Conservation (phyloP, 1,140 invertebrate genomes). For the Bombyx mandarina region DNA sequence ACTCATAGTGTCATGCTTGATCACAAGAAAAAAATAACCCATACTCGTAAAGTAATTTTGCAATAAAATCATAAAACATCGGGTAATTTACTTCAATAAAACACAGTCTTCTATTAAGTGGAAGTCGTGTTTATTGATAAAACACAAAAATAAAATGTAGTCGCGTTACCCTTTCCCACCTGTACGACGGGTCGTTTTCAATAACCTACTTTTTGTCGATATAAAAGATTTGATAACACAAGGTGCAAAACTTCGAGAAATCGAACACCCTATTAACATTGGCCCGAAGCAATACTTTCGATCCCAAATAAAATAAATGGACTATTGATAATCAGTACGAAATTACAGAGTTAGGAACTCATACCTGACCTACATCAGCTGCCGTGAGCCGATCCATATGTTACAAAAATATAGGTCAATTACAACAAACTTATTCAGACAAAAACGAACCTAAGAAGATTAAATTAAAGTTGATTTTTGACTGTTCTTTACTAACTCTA, state of each 20-base stretch:
- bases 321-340: slow-evolving; percentile 44
- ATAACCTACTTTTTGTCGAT: slow-evolving; percentile 26
- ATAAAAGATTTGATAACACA: slow-evolving; percentile 47
- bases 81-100: no score
- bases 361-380: slow-evolving; percentile 54
- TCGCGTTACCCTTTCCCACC: slow-evolving; percentile 34
- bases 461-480: slow-evolving; percentile 17
- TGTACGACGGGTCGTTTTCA: slow-evolving; percentile 38
- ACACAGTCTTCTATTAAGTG: neutral
- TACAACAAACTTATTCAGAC: slow-evolving; percentile 17
- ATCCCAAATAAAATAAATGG: slow-evolving; percentile 53
- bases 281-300: slow-evolving; percentile 29
- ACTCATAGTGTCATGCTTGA: no score
- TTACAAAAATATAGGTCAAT: slow-evolving; percentile 46
- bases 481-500: slow-evolving; percentile 11
- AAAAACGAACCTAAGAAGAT: slow-evolving; percentile 15
- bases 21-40: no score
- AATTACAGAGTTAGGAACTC: slow-evolving; percentile 52
- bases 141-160: slow-evolving; percentile 12
- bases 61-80: no score
- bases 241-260: slow-evolving; percentile 52
- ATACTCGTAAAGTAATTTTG: no score
- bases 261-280: slow-evolving; percentile 44
- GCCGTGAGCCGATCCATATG: slow-evolving; percentile 39
- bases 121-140: neutral